Percentiles rank a stretch among this genome's conserved stretches.
These are phyloP conservation scores for Centropus bengalensis DNA, from an alignment of 2,113 vertebrate species.

Conservation along the genomic window DNA sequence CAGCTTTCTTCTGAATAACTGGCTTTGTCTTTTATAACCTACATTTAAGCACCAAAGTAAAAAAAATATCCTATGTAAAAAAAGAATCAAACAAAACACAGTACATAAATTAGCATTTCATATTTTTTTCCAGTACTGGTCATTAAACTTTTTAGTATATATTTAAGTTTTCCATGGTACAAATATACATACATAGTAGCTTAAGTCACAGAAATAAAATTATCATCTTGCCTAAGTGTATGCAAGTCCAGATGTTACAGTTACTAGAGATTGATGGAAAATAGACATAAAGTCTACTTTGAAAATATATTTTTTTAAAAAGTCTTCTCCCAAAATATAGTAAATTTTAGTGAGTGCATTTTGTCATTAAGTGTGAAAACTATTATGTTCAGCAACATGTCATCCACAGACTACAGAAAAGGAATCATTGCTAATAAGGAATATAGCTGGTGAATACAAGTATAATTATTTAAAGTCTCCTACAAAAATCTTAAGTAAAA, in stretches of 20 bases:
- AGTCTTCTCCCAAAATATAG: neutral
- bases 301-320: neutral
- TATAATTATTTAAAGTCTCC: neutral
- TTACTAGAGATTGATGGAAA: neutral
- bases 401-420: neutral
- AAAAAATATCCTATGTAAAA: neutral
- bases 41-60: neutral
- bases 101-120: neutral
- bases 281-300: neutral
- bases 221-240: neutral
- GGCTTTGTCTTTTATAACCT: neutral
- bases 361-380: neutral
- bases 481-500: slow-evolving; percentile 24
- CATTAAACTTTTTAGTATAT: neutral
- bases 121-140: neutral
- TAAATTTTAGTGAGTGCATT: neutral
- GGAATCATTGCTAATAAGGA: slow-evolving; percentile 3
- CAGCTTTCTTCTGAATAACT: neutral
- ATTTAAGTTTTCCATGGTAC: neutral
- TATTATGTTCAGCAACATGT: neutral
- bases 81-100: neutral
- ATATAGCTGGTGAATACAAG: neutral
- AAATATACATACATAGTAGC: neutral
- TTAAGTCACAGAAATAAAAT: neutral
- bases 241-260: neutral